Conservation (phyloP, 2,888 invertebrate species). For the Ariolimax columbianus region DNA sequence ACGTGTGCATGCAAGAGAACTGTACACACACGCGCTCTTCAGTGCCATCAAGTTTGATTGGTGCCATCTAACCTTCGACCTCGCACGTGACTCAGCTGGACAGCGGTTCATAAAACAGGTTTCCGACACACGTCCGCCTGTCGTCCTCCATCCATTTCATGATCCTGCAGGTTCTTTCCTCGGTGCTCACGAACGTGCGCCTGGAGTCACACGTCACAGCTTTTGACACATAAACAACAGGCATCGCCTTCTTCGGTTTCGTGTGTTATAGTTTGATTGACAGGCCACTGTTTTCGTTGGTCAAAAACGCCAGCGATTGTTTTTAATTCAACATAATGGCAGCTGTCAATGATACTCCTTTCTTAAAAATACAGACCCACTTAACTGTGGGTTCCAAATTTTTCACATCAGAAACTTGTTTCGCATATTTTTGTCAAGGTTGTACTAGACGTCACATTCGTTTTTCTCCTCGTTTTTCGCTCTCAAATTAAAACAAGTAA, state of each 20-base stretch:
- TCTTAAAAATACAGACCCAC: background rate
- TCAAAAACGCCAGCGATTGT: background rate
- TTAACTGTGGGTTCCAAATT: too few species aligned
- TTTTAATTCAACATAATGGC: background rate
- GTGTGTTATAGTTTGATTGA: constrained; percentile 10
- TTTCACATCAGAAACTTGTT: too few species aligned
- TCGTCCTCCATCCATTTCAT: too few species aligned
- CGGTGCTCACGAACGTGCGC: constrained; percentile 30
- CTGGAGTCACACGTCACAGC: constrained; percentile 26
- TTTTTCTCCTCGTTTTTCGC: too few species aligned
- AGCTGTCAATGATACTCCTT: too few species aligned
- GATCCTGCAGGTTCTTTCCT: background rate
- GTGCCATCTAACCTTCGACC: constrained; percentile 43
- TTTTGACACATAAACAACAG: constrained; percentile 44
- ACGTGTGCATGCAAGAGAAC: constrained; percentile 27
- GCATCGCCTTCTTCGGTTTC: background rate
- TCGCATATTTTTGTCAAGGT: too few species aligned
- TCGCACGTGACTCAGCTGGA: constrained; percentile 36
- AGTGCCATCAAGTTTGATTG: constrained; percentile 41
- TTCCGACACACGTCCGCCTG: constrained; percentile 15
- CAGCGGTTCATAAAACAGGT: constrained; percentile 24
- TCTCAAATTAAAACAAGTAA: too few species aligned
- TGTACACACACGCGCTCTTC: constrained; percentile 34
- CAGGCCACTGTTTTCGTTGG: constrained; percentile 8
- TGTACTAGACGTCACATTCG: too few species aligned